phyloP scores from a whole-genome alignment of 2,113 vertebrate species.

The Corynorhinus townsendii region DNA sequence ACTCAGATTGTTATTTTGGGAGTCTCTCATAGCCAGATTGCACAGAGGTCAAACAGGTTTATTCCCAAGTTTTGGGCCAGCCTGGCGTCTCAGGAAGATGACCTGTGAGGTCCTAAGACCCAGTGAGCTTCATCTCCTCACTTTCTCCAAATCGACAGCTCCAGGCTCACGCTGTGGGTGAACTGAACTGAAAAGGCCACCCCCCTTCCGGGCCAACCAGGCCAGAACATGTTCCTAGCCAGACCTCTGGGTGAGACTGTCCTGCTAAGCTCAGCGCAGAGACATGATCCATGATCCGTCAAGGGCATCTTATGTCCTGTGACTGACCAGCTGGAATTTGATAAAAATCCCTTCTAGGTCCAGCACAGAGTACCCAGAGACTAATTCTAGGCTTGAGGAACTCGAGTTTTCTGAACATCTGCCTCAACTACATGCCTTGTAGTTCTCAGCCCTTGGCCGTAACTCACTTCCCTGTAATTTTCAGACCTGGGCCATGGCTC shows the following conservation, averaged over 20 bases:
- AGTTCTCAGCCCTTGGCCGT: neutral
- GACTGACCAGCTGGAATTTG: neutral
- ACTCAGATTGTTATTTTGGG: conserved; percentile 65
- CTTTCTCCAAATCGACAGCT: neutral
- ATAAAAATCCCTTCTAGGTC: neutral
- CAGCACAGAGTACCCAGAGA: neutral
- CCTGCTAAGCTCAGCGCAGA: neutral
- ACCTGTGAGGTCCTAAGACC: neutral
- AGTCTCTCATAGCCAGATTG: conserved; percentile 46
- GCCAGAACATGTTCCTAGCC: neutral
- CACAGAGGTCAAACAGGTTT: conserved; percentile 44
- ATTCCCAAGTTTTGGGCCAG: neutral
- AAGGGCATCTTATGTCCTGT: neutral
- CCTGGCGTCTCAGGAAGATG: conserved; percentile 11
- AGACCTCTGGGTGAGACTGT: neutral
- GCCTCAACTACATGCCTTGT: neutral
- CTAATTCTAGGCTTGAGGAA: neutral
- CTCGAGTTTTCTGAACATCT: neutral
- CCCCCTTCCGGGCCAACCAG: neutral
- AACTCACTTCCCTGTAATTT: neutral
- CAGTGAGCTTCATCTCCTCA: neutral
- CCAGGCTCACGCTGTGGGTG: neutral
- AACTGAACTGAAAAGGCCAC: neutral
- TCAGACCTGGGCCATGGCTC: neutral
- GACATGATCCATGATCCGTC: neutral